These are phyloP conservation scores for Botia kubotai DNA, from an alignment of 2,797 vertebrate species.

Conservation along the genomic window DNA sequence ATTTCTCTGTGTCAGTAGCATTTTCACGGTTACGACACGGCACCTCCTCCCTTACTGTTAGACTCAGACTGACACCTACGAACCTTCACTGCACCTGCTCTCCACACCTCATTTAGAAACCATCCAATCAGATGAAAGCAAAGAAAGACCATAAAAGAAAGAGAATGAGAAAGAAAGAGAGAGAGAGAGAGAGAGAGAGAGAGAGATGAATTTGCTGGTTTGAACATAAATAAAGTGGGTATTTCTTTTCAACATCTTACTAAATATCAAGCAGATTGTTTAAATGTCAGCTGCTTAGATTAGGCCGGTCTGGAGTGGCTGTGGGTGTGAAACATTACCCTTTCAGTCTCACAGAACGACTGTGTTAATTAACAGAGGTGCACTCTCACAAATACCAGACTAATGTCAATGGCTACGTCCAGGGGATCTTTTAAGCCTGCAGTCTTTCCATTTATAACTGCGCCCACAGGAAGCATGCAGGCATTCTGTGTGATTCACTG, in stretches of 20 bases:
- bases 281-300: conserved; percentile 68
- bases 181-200: neutral
- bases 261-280: conserved; percentile 66
- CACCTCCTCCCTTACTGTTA: neutral
- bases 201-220: conserved; percentile 29
- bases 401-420: conserved; percentile 73
- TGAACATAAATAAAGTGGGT: conserved; percentile 36
- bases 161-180: neutral
- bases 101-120: neutral
- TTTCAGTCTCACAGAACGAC: conserved; percentile 66
- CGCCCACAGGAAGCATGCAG: conserved; percentile 47
- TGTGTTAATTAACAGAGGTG: conserved; percentile 68
- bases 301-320: conserved; percentile 40
- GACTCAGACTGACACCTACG: neutral
- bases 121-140: neutral
- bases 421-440: conserved; percentile 60
- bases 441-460: conserved; percentile 62
- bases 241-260: conserved; percentile 49
- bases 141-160: neutral
- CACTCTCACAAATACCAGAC: conserved; percentile 74
- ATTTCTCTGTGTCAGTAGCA: neutral
- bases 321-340: conserved; percentile 63
- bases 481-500: conserved; percentile 27
- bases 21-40: neutral
- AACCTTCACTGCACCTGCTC: neutral